Conservation (phyloP, 2,888 invertebrate genomes). For the Acleris literana region DNA sequence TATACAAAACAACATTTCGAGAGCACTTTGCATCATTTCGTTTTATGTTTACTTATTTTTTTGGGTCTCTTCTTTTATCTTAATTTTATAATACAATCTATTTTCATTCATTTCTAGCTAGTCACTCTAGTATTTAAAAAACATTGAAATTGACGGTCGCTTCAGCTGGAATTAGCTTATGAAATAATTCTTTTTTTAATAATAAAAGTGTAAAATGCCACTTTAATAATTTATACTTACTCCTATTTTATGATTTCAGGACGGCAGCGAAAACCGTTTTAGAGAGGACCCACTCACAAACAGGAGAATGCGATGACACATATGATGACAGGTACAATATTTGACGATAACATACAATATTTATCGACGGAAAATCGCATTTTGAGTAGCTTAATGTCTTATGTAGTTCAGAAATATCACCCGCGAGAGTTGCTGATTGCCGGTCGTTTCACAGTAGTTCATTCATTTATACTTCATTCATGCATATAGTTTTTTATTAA, state of each 20-base stretch:
- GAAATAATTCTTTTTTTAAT: constrained; percentile 4
- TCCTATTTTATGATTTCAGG: constrained; percentile 52
- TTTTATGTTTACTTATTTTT: too few species aligned
- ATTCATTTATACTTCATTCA: too few species aligned
- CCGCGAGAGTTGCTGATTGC: too few species aligned
- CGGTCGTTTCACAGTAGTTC: too few species aligned
- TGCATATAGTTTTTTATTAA: too few species aligned
- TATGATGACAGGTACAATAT: constrained; percentile 85
- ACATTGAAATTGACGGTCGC: constrained; percentile 1
- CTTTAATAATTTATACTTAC: background rate
- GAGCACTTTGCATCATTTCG: constrained; percentile 3
- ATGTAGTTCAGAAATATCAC: too few species aligned
- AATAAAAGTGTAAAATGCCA: background rate
- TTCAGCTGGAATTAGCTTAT: constrained; percentile 26
- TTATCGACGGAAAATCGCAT: too few species aligned
- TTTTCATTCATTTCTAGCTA: background rate
- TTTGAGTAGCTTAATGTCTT: too few species aligned
- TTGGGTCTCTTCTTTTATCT: too few species aligned
- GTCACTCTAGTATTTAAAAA: background rate
- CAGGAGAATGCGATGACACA: constrained; percentile 81
- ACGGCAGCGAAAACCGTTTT: constrained; percentile 85
- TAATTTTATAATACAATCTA: too few species aligned
- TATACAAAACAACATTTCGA: constrained; percentile 1
- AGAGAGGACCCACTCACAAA: constrained; percentile 75
- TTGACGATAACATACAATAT: background rate